A percentile compares a stretch with the other conserved stretches of the same genome.
These are phyloP conservation scores for Melanotaenia parkinsoni DNA, from an alignment of 2,797 vertebrate species.

Conservation along the genomic window DNA sequence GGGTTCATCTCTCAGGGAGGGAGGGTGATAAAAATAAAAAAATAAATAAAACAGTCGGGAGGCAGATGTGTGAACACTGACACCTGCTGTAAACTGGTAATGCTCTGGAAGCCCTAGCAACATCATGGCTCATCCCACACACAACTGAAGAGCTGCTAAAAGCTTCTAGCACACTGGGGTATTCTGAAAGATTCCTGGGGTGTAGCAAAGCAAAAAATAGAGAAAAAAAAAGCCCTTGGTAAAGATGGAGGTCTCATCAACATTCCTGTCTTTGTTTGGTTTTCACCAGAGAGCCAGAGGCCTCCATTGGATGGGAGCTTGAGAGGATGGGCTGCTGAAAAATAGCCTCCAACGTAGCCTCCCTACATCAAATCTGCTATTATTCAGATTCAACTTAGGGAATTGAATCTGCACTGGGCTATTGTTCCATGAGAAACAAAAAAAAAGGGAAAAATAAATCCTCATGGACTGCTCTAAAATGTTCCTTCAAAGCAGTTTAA, in stretches of 20 bases:
- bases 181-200: conserved; percentile 78
- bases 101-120: conserved; percentile 69
- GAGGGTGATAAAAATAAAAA: conserved; percentile 37
- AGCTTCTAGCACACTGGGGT: conserved; percentile 72
- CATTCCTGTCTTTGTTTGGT: conserved; percentile 83
- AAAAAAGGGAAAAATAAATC: conserved; percentile 20
- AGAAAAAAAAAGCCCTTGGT: conserved; percentile 60
- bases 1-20: conserved; percentile 14
- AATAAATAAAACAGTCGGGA: conserved; percentile 35
- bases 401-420: conserved; percentile 66
- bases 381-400: conserved; percentile 35
- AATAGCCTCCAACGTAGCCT: conserved; percentile 55
- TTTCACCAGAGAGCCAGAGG: conserved; percentile 77
- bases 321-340: conserved; percentile 65
- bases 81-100: conserved; percentile 66
- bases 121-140: conserved; percentile 63
- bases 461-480: conserved; percentile 32
- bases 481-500: conserved; percentile 35
- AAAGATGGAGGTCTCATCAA: conserved; percentile 82
- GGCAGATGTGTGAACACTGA: conserved; percentile 58
- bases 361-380: no score
- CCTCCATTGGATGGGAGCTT: conserved; percentile 69
- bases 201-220: conserved; percentile 69
- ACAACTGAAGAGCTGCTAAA: conserved; percentile 78
- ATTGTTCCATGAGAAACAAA: conserved; percentile 60